These are phyloP conservation scores for Aradophagus sp. DNA, from an alignment of 1,140 invertebrate genomes.

Conservation along the genomic window DNA sequence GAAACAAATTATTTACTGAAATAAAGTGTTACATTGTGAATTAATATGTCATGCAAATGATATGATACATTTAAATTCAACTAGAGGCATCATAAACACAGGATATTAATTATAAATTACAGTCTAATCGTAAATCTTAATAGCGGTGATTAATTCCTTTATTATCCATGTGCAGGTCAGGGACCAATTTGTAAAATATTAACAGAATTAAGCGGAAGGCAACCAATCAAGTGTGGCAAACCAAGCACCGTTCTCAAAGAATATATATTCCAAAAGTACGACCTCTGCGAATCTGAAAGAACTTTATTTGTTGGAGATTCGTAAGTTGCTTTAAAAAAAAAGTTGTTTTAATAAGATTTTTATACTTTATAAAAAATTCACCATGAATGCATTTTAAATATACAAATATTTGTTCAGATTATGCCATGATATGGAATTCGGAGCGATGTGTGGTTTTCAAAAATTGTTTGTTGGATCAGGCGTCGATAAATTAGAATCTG, in stretches of 20 bases:
- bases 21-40: no score
- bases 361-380: neutral
- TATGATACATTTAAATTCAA: no score
- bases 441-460: conserved; percentile 74
- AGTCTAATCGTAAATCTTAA: no score
- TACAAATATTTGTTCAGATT: conserved; percentile 64
- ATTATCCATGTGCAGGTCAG: conserved; percentile 66
- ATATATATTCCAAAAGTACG: conserved; percentile 66
- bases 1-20: no score
- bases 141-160: neutral
- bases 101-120: no score
- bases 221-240: conserved; percentile 74
- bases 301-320: conserved; percentile 80
- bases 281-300: conserved; percentile 72
- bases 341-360: no score
- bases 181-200: conserved; percentile 74
- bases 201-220: conserved; percentile 64
- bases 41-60: no score
- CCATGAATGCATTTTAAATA: neutral
- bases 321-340: no score
- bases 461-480: conserved; percentile 64
- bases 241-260: conserved; percentile 74
- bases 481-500: conserved; percentile 65
- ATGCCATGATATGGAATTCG: conserved; percentile 77
- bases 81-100: no score